phyloP scores from a whole-genome alignment of 1,140 invertebrate species.

The Chymomyza costata region DNA sequence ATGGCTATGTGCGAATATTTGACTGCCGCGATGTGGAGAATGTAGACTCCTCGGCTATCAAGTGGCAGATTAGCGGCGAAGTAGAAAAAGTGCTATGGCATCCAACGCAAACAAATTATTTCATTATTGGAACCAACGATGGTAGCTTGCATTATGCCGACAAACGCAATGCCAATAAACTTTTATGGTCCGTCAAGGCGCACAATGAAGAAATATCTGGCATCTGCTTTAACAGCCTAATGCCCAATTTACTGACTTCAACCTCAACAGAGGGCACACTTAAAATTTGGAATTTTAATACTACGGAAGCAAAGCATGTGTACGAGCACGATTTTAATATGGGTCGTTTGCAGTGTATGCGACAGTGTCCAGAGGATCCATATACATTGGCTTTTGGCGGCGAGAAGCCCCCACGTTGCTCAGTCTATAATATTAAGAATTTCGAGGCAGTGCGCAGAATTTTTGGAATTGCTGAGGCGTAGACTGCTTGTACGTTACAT shows the following conservation, averaged over 20 bases:
- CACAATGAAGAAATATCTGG: conserved; percentile 90
- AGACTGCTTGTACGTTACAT: not conserved
- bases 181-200: conserved; percentile 86
- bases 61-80: conserved; percentile 86
- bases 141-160: conserved; percentile 89
- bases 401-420: conserved; percentile 87
- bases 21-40: conserved; percentile 84
- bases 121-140: conserved; percentile 84
- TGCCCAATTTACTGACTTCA: conserved; percentile 60
- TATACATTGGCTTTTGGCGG: conserved; percentile 88
- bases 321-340: conserved; percentile 80
- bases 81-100: conserved; percentile 94
- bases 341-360: conserved; percentile 84
- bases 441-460: conserved; percentile 78
- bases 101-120: conserved; percentile 61
- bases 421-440: conserved; percentile 84
- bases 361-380: conserved; percentile 86
- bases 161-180: conserved; percentile 80
- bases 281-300: conserved; percentile 71
- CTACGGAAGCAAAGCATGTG: conserved; percentile 74
- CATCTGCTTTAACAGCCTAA: conserved; percentile 62
- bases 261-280: conserved; percentile 64
- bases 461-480: conserved; percentile 53
- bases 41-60: conserved; percentile 76
- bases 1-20: conserved; percentile 83